Evolutionary conservation across 2,888 invertebrate genomes (phyloP).

Genomic region (Drosophila longiperda): DNA sequence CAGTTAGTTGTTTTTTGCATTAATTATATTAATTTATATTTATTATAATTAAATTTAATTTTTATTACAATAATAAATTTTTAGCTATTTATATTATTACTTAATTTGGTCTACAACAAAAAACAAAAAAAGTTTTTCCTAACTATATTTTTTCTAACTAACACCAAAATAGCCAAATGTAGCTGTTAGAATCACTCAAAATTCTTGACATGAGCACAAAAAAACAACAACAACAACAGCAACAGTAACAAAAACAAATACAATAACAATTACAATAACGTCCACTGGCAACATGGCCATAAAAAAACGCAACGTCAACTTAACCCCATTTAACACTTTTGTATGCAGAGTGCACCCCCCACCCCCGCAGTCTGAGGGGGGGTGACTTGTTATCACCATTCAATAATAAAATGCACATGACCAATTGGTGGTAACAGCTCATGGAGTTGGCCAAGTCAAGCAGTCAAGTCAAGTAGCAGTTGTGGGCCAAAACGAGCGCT

Average conservation of each 20-base stretch:
- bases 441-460: constrained; percentile 45
- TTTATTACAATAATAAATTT: too few relatives aligned
- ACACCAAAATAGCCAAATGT: constrained; percentile 5
- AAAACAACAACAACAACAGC: constrained; percentile 19
- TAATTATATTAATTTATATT: too few relatives aligned
- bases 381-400: constrained; percentile 75
- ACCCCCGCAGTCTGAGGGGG: constrained; percentile 35
- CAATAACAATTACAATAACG: constrained; percentile 4
- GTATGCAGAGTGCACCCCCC: constrained; percentile 20
- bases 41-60: too few relatives aligned
- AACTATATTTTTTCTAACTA: neutral
- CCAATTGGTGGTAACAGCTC: constrained; percentile 59
- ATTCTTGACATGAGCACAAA: constrained; percentile 32
- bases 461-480: constrained; percentile 18
- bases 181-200: constrained; percentile 13
- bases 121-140: neutral
- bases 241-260: neutral
- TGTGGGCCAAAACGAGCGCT: constrained; percentile 60
- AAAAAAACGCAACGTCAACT: constrained; percentile 54
- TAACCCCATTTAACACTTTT: constrained; percentile 77
- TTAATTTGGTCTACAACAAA: neutral
- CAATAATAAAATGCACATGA: constrained; percentile 73
- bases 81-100: too few relatives aligned
- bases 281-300: constrained; percentile 49
- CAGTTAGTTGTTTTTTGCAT: too few relatives aligned